Evolutionary conservation across 2,797 vertebrate genomes (phyloP).

Genomic region (Discoglossus pictus): DNA sequence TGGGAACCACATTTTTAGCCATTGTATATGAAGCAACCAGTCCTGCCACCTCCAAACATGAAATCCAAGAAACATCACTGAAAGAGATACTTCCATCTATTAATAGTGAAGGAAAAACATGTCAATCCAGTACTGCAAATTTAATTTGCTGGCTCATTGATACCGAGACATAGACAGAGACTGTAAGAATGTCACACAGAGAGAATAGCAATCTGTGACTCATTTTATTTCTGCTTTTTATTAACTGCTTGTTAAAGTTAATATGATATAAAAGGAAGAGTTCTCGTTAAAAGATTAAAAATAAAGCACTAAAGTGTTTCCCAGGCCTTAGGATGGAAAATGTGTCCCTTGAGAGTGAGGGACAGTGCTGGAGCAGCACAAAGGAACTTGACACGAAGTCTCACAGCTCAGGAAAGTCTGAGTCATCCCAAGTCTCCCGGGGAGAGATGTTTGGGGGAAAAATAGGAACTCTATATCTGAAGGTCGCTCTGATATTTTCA

Average conservation of each 20-base stretch:
- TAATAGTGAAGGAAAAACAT: constrained; percentile 38
- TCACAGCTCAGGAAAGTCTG: constrained; percentile 24
- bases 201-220: constrained; percentile 4
- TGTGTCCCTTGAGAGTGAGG: constrained; percentile 8
- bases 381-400: constrained; percentile 25
- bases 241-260: constrained; percentile 4
- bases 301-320: constrained; percentile 9
- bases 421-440: constrained; percentile 27
- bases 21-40: too few relatives aligned
- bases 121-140: constrained; percentile 16
- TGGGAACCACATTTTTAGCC: too few relatives aligned
- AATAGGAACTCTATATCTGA: constrained; percentile 15
- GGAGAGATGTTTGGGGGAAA: constrained; percentile 13
- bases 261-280: constrained; percentile 21
- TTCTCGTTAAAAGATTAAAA: constrained; percentile 21
- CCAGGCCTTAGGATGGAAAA: constrained; percentile 37
- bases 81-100: constrained; percentile 27
- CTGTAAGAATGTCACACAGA: constrained; percentile 8
- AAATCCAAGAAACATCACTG: constrained; percentile 32
- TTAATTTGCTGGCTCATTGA: constrained; percentile 30
- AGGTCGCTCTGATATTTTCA: constrained; percentile 11
- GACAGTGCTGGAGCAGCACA: constrained; percentile 1
- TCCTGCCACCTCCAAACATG: constrained; percentile 19
- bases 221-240: constrained; percentile 8
- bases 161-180: constrained; percentile 20